Evolutionary conservation across 2,113 vertebrate species (phyloP).

Genomic region (Antigone vipio): DNA sequence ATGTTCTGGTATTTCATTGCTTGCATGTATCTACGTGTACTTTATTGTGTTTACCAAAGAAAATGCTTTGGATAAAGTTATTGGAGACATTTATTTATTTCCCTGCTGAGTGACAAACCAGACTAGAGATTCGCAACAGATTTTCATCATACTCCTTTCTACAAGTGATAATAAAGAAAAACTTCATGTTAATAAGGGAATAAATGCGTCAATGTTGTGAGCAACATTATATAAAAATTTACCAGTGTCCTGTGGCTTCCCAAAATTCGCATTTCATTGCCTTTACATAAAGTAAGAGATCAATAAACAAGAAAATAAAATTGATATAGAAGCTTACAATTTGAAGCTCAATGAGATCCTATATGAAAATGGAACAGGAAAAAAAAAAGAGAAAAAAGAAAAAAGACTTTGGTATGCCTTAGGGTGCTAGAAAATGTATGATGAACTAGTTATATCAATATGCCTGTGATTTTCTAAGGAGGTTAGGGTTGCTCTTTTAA

Average conservation of each 20-base stretch:
- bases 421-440: not conserved
- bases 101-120: conserved; percentile 38
- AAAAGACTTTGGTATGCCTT: not conserved
- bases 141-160: conserved; percentile 1
- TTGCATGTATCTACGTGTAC: not conserved
- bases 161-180: conserved; percentile 21
- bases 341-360: not conserved
- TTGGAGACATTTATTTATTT: conserved; percentile 50
- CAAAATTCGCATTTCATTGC: not conserved
- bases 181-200: not conserved
- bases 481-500: not conserved
- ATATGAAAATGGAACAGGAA: not conserved
- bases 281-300: conserved; percentile 1
- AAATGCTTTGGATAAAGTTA: conserved; percentile 40
- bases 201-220: not conserved
- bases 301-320: not conserved
- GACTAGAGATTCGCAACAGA: not conserved
- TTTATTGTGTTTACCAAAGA: conserved; percentile 50
- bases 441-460: conserved; percentile 42
- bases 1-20: conserved; percentile 49
- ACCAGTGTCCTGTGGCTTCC: not conserved
- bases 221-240: not conserved
- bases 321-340: not conserved
- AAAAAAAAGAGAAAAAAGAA: not conserved
- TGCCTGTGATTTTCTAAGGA: conserved; percentile 29